Evolutionary conservation across 2,888 invertebrate species (phyloP).

Genomic region (Plagodis pulveraria): DNA sequence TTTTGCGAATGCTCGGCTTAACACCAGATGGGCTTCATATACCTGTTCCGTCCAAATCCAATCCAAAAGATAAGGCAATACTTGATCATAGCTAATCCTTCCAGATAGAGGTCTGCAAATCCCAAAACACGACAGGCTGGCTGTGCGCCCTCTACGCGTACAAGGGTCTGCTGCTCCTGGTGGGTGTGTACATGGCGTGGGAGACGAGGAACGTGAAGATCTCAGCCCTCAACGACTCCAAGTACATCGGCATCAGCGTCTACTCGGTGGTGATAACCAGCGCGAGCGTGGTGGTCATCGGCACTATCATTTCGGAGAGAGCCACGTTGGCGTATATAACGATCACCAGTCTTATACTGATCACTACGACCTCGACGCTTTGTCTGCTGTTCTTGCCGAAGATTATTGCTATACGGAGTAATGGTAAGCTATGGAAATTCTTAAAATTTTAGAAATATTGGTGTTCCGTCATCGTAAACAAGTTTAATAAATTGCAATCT

Average conservation of each 20-base stretch:
- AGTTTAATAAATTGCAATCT: too few species aligned
- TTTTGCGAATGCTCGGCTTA: too few species aligned
- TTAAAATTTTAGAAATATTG: too few species aligned
- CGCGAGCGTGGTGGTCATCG: constrained; percentile 93
- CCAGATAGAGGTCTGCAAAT: constrained; percentile 95
- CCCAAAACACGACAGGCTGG: constrained; percentile 95
- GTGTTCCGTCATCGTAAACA: too few species aligned
- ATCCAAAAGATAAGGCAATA: not conserved
- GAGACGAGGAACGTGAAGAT: constrained; percentile 97
- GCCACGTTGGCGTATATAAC: constrained; percentile 92
- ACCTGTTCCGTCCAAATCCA: too few species aligned
- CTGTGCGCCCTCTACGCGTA: constrained; percentile 95
- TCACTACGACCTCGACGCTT: constrained; percentile 94
- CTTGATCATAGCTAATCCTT: constrained; percentile 43
- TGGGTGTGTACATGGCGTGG: constrained; percentile 98
- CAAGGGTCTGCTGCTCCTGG: constrained; percentile 94
- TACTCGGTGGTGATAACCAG: constrained; percentile 96
- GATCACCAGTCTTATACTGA: constrained; percentile 92
- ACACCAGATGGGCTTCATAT: too few species aligned
- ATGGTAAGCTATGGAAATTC: constrained; percentile 71
- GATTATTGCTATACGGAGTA: constrained; percentile 88
- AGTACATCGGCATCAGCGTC: constrained; percentile 96
- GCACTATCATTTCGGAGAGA: constrained; percentile 93
- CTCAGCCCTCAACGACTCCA: constrained; percentile 95
- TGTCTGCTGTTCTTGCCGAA: constrained; percentile 95